Percentiles rank a stretch among this genome's conserved stretches.
Conservation (phyloP, 2,113 vertebrate species). For the Psilopogon haemacephalus region DNA sequence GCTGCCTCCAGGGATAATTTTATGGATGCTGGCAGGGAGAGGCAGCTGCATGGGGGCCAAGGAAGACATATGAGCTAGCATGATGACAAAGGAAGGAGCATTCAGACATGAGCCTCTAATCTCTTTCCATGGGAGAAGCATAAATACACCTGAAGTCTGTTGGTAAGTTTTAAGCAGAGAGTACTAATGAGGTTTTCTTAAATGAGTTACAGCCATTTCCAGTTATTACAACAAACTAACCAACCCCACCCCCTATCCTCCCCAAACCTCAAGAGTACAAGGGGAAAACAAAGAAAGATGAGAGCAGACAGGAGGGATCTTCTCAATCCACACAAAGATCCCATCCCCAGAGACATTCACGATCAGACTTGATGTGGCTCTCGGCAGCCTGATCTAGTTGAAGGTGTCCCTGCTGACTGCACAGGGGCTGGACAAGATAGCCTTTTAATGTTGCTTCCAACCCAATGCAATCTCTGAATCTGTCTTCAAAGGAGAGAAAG, state of each 20-base stretch:
- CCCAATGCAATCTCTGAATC: neutral
- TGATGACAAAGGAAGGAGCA: neutral
- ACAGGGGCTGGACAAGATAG: no score
- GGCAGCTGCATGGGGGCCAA: neutral
- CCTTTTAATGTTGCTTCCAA: no score
- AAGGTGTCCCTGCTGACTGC: no score
- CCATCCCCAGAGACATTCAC: no score
- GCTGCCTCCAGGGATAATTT: conserved; percentile 33
- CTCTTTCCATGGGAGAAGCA: neutral
- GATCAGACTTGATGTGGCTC: no score
- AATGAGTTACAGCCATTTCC: neutral
- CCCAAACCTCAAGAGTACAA: neutral
- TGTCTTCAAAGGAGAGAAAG: neutral
- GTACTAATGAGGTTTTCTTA: neutral
- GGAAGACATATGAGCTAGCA: neutral
- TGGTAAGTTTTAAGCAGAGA: neutral
- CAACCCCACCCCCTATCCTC: neutral
- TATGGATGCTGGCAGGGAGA: conserved; percentile 9
- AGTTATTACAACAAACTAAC: conserved; percentile 27
- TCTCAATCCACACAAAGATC: no score
- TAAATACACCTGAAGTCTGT: conserved; percentile 46
- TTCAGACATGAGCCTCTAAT: neutral
- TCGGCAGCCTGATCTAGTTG: no score
- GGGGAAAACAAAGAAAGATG: neutral
- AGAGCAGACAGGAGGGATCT: no score